Evolutionary conservation across 1,140 invertebrate genomes (phyloP), one percentile per base, ranked within the genome.

Genomic region (Papilio machaon): DNA sequence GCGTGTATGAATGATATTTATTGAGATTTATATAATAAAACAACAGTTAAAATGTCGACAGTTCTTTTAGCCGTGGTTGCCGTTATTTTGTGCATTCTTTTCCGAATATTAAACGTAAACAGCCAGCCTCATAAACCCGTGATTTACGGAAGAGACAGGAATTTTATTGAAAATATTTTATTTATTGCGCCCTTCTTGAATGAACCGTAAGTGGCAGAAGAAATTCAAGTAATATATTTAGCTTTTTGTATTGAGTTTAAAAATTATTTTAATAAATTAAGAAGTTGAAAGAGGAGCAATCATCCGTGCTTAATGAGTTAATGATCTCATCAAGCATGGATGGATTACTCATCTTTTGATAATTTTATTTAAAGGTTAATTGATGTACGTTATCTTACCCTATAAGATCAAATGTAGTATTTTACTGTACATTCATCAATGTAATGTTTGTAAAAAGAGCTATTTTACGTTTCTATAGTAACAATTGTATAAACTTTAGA

Each of bases 51-150:
- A 85, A 97, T 97, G 97, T 97, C 97, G 84, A 97, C 97, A 77
- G 97, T 97, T 80, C 91, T 97, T 74, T 92, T 98, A 82, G 97
- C 97, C 64, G 95, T 97, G 10, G 92, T 97, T 83, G 97, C 97
- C 75, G 97, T 98, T 46, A 96, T 98, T 84, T 92, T 98, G 76
- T 97, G 97, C 91, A 96, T 97, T 83, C 95, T 98, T 79, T 97
- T 98, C 90, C 95, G 97, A 89, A 96, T 98, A 87, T 94, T 98
- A 60, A 98, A 98, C 92, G 96, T 98, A 73, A 97, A 97, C 90
- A 97, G 97, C 86, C 96, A 97, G 87, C 96, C 97, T 0, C 95
- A 97, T 81, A 96, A 96, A 91, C 97, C 97, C 23, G 93, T 95
- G 75, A 95, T 98, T 43, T 96, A 96, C 88, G 97, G 96, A 90